phyloP scores from a whole-genome alignment of 2,888 invertebrate genomes.

The Aquatica leii region DNA sequence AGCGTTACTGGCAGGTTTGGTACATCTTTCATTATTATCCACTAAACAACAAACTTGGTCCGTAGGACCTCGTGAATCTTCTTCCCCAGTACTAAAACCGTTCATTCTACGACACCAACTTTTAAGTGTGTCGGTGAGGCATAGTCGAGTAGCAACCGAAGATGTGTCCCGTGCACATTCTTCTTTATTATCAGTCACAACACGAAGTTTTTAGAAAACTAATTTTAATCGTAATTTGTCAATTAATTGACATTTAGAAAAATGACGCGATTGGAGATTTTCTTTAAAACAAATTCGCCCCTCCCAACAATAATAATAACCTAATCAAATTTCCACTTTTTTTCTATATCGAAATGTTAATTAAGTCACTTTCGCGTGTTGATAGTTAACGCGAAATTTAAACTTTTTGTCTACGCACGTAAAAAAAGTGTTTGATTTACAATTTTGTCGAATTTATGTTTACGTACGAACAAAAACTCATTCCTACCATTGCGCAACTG shows the following conservation, averaged over 20 bases:
- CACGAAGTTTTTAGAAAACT: background rate
- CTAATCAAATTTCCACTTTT: constrained; percentile 46
- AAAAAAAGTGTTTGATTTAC: too few relatives aligned
- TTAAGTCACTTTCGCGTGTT: constrained; percentile 11
- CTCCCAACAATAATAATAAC: constrained; percentile 38
- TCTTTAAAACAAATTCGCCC: constrained; percentile 35
- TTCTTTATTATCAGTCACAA: constrained; percentile 1
- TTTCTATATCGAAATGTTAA: constrained; percentile 34
- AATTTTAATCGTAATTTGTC: constrained; percentile 2
- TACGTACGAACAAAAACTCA: constrained; percentile 42
- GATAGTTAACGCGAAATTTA: background rate
- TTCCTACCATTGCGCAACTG: constrained; percentile 55
- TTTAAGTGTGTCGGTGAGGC: constrained; percentile 17
- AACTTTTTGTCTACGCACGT: background rate
- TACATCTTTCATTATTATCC: constrained; percentile 87
- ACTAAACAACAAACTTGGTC: constrained; percentile 93
- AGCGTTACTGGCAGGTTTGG: constrained; percentile 90
- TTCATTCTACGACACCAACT: constrained; percentile 69
- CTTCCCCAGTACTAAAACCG: constrained; percentile 91
- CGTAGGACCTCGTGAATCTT: constrained; percentile 86
- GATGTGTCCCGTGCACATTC: constrained; percentile 1
- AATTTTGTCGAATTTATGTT: constrained; percentile 32
- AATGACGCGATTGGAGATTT: constrained; percentile 36
- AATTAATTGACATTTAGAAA: constrained; percentile 13
- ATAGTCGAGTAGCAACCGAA: constrained; percentile 13